Base-by-base conservation (phyloP, 2,888 invertebrate species). In the Epistrophella euchroma region DNA sequence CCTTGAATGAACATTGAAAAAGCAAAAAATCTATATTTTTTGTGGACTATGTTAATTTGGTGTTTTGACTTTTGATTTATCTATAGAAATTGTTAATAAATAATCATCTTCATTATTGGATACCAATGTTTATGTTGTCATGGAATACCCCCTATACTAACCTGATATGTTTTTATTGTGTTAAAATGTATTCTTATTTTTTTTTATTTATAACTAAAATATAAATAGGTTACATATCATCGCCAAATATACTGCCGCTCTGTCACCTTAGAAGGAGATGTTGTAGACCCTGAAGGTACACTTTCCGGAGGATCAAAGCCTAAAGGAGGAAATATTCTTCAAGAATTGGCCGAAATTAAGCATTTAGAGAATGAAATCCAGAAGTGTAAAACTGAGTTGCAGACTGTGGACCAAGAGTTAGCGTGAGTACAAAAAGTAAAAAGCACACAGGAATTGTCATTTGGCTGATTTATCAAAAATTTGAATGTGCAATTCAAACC, bases 181-280 rank as follows among this genome's bases (percentile, higher is more conserved):
- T 32, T 5, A 32, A 32, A 32, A 32, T 32, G 0, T 32, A 7
- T 32, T 32, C 4, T 32, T 32, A 9, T 32, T 32, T 50, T 32
- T 15, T 58, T 32, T 28, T 60, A 50, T 11, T 43, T n/a, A 3
- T 4, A 7, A 9, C 10, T 17, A 10, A 17, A 45, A 55, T 15
- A 19, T 58, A 22, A 47, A 78, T 19, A 94, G 92, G 95, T 98
- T 4, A 95, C 97, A 5, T 98, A 96, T 92, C 94, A 98, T 92
- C 94, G 94, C 13, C 92, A 93, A 62, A 95, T 97, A 79, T 93
- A 93, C 88, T 94, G 94, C 45, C 95, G 95, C 86, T 95, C 95
- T 90, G 97, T 99, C 25, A 98, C 99, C 1, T 92, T 97, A 5
- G 97, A 97, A 88, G 99, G 99, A 0, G 99, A 99, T 91, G 95